Evolutionary conservation across 2,888 invertebrate species (phyloP), one percentile per base, ranked within the genome.

Genomic region (Epinotia ramella): DNA sequence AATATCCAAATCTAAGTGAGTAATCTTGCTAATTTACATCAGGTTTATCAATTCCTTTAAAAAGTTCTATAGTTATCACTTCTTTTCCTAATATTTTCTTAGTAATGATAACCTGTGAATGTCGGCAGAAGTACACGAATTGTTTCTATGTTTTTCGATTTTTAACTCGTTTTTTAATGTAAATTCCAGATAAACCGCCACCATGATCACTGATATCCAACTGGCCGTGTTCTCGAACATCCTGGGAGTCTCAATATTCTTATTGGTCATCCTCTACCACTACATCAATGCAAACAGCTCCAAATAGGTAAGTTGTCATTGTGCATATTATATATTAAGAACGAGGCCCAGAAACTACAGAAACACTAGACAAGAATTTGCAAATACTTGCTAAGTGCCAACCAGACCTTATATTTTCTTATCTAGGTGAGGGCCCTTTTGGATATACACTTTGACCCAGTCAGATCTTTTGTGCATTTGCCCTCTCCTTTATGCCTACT

Each of bases 121-220:
- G n/a, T 18, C 59, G 20, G 59, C 57, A 57, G 33, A 16, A 28
- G 5, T 49, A 13, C 49, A 6, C n/a, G 28, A 57, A 18, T 18
- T 28, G 7, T 9, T 20, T 33, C 20, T 57, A 40, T 60, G 59
- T 60, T 67, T 73, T 40, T 49, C 5, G 0, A 9, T 2, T 24
- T 70, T 49, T 66, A 70, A 75, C 49, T 11, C 6, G 49, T 65
- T 6, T 66, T 46, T 18, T 40, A 5, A 69, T 56, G 9, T 73
- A 57, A 77, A 77, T 84, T 87, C 73, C 79, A 84, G 81, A 72
- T 70, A 62, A 73, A 40, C 24, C 40, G 33, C 49, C 83, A 89
- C 73, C 84, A 99, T 99, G 99, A 98, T 99, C 82, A 98, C 99
- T 1, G 99, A 99, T 88, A 97, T 99, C 60, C 99, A 99, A 92